Conservation (phyloP, 1,140 invertebrate genomes). For the Neodiprion virginianus region DNA sequence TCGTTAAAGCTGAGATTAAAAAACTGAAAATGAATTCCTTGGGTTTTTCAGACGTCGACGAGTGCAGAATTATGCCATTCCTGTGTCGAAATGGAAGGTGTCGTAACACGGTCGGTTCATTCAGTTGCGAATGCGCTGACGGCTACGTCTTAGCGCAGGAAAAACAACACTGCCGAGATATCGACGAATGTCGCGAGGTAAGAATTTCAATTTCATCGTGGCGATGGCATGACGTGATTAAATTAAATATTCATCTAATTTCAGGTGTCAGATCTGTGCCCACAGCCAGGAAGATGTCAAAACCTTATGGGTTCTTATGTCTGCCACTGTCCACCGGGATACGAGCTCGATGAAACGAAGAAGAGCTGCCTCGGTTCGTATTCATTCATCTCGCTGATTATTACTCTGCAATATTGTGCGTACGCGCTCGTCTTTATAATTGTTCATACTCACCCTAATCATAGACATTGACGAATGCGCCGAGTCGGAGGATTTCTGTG, state of each 20-base stretch:
- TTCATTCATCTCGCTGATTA: background rate
- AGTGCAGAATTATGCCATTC: conserved; percentile 81
- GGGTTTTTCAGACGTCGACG: conserved; percentile 75
- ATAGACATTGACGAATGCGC: conserved; percentile 71
- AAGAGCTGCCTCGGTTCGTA: conserved; percentile 65
- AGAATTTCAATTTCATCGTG: background rate
- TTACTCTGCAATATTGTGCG: background rate
- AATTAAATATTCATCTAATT: conserved; percentile 28
- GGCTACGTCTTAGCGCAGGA: conserved; percentile 77
- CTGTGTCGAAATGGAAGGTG: conserved; percentile 84
- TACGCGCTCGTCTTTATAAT: conserved; percentile 12
- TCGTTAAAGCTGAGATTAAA: background rate
- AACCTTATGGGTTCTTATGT: conserved; percentile 76
- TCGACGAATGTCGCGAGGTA: conserved; percentile 75
- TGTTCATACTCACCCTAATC: conserved; percentile 18
- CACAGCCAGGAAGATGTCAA: conserved; percentile 70
- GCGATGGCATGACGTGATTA: background rate
- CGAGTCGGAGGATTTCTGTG: conserved; percentile 69
- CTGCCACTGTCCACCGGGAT: conserved; percentile 73
- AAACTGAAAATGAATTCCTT: conserved; percentile 15
- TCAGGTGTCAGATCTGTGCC: conserved; percentile 67
- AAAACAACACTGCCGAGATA: conserved; percentile 72
- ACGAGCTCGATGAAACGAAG: conserved; percentile 66
- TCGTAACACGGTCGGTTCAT: conserved; percentile 82
- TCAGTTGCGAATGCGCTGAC: conserved; percentile 82